Percentiles rank a stretch among this genome's conserved stretches.
Conservation (phyloP, 2,113 vertebrate genomes). For the Octodon degus region DNA sequence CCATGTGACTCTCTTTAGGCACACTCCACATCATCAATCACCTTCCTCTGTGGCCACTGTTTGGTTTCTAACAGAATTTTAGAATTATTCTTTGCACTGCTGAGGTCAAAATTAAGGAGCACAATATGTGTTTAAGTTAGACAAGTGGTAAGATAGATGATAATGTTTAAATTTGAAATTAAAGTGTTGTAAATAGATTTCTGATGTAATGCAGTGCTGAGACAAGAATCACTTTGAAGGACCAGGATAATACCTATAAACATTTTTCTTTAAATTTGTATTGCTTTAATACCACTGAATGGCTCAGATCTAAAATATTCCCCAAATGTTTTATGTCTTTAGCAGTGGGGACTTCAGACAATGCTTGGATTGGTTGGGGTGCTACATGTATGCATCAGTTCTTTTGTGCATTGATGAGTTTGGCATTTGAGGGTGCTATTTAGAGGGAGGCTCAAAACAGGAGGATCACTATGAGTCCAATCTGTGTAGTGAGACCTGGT, state of each 20-base stretch:
- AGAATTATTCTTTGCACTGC: not conserved
- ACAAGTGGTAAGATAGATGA: not conserved
- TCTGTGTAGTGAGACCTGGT: too few species aligned
- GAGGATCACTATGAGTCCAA: too few species aligned
- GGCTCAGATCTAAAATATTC: not conserved
- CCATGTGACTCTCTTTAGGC: too few species aligned
- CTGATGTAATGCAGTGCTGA: not conserved
- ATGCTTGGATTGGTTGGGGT: not conserved
- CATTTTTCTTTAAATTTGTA: not conserved
- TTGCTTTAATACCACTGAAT: not conserved
- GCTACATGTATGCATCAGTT: not conserved
- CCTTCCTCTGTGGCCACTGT: too few species aligned
- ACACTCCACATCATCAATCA: too few species aligned
- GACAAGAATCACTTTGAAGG: not conserved
- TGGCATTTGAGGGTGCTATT: too few species aligned
- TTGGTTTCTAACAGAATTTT: not conserved
- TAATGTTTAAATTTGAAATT: not conserved
- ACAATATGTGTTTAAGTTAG: not conserved
- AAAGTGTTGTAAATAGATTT: not conserved
- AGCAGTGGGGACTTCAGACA: not conserved
- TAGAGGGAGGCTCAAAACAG: too few species aligned
- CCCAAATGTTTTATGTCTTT: not conserved
- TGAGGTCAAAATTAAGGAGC: not conserved
- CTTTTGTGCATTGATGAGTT: not conserved
- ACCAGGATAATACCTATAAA: not conserved